Percentiles rank a stretch among this genome's conserved stretches.
phyloP scores from a whole-genome alignment of 2,797 vertebrate genomes.

The Meda fulgida region DNA sequence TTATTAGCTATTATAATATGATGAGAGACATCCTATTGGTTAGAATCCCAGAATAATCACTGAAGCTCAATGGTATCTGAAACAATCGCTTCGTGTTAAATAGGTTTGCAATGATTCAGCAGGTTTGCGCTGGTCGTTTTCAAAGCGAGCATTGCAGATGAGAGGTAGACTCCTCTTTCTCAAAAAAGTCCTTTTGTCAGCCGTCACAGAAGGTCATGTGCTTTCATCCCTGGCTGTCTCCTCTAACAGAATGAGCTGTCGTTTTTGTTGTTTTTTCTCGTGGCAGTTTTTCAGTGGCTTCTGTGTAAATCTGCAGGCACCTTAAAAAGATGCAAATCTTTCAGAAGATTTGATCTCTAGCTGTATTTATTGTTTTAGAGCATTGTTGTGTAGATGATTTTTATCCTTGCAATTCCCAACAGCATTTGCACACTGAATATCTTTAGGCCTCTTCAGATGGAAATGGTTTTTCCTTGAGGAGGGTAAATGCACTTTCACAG shows the following conservation, averaged over 20 bases:
- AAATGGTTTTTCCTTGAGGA: not conserved
- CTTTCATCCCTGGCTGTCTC: not conserved
- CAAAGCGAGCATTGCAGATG: not conserved
- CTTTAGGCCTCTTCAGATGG: not conserved
- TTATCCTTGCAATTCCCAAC: not conserved
- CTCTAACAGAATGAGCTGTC: not conserved
- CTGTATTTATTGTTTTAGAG: not conserved
- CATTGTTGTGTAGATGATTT: not conserved
- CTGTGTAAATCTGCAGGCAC: not conserved
- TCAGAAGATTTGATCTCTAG: not conserved
- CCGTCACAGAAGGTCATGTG: not conserved
- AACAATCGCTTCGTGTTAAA: not conserved
- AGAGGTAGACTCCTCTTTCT: not conserved
- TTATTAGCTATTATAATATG: not conserved
- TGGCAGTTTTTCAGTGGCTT: not conserved
- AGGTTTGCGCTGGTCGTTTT: conserved; percentile 9
- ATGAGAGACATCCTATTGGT: not conserved
- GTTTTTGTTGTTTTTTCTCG: not conserved
- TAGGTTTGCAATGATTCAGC: conserved; percentile 13
- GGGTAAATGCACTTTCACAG: not conserved
- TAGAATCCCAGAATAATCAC: not conserved
- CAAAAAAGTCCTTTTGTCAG: conserved; percentile 20
- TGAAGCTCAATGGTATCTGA: not conserved
- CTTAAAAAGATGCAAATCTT: conserved; percentile 13
- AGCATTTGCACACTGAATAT: not conserved